phyloP scores from a whole-genome alignment of 2,113 vertebrate genomes.

The Apus apus region DNA sequence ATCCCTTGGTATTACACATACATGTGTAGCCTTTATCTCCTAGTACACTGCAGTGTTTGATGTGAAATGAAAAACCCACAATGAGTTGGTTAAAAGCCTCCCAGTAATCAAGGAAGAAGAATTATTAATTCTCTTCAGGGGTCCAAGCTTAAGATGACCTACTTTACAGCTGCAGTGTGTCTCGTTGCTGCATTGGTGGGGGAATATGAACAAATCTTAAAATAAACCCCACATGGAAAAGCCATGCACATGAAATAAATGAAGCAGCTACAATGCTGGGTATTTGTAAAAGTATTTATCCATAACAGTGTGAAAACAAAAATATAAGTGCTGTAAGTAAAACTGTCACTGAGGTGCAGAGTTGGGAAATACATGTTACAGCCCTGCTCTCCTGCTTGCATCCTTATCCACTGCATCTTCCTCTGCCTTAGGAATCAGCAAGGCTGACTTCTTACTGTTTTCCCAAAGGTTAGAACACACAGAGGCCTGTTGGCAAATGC shows the following conservation, averaged over 20 bases:
- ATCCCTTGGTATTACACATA: neutral
- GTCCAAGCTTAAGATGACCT: neutral
- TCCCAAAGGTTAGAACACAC: neutral
- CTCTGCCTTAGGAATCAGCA: neutral
- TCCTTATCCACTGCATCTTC: neutral
- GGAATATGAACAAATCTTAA: neutral
- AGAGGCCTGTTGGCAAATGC: neutral
- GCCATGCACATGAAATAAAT: rapidly evolving
- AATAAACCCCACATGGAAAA: rapidly evolving
- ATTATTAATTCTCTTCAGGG: conserved; percentile 36
- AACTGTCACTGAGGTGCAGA: neutral
- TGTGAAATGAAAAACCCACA: neutral
- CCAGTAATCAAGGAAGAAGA: conserved; percentile 26
- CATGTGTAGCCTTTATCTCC: neutral
- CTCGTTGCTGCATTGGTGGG: neutral
- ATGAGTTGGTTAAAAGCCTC: neutral
- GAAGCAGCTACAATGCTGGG: neutral
- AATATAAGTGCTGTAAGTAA: rapidly evolving
- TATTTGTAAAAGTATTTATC: neutral
- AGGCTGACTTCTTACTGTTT: neutral
- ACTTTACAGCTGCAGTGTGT: neutral
- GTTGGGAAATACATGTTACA: rapidly evolving
- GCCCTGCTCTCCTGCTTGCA: neutral
- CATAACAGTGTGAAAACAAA: rapidly evolving
- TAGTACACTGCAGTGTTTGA: neutral